Evolutionary conservation across 1,140 invertebrate genomes (phyloP).

Genomic region (Lucilia sericata): DNA sequence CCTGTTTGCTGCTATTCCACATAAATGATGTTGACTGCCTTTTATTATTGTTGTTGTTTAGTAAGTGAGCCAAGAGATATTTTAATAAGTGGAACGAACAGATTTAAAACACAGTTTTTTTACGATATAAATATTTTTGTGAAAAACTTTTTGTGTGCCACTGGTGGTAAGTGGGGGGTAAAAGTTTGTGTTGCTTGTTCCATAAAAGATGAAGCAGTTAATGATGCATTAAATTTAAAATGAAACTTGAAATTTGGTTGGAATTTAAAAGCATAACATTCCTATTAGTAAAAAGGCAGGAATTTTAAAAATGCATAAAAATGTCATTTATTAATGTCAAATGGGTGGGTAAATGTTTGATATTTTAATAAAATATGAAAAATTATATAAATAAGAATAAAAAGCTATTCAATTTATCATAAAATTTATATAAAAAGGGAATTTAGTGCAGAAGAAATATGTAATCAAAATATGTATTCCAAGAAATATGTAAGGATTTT

Average conservation of each 20-base stretch:
- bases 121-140: too few species aligned
- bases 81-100: slow-evolving; percentile 1
- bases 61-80: not conserved
- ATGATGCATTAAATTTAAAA: not conserved
- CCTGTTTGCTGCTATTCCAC: not conserved
- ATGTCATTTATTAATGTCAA: not conserved
- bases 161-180: not conserved
- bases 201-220: not conserved
- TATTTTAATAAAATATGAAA: too few species aligned
- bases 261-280: slow-evolving; percentile 2
- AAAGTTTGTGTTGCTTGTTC: not conserved
- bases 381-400: too few species aligned
- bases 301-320: not conserved
- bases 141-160: not conserved
- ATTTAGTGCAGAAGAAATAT: too few species aligned
- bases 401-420: too few species aligned
- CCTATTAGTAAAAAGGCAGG: not conserved
- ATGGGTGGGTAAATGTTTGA: not conserved
- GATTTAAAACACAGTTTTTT: not conserved
- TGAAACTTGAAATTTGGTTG: not conserved
- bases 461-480: too few species aligned
- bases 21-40: not conserved
- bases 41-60: not conserved
- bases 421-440: too few species aligned
- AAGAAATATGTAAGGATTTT: too few species aligned